These are phyloP conservation scores for Leptura quadrifasciata DNA, from an alignment of 2,888 invertebrate species.

Conservation along the genomic window DNA sequence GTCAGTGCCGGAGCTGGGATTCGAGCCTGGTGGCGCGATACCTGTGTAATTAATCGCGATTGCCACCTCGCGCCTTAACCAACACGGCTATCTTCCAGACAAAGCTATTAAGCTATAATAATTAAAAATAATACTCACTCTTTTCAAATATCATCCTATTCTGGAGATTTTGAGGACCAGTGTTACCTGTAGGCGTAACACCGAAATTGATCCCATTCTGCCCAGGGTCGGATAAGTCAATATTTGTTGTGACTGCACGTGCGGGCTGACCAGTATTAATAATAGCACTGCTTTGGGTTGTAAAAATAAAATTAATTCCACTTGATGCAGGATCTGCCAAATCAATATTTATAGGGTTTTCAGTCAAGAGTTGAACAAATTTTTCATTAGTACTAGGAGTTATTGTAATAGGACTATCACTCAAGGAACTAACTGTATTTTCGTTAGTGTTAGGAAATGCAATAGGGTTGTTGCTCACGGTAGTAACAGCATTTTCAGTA, in stretches of 20 bases:
- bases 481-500: not conserved
- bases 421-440: not conserved
- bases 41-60: too few species aligned
- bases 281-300: not conserved
- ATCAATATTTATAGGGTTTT: conserved; percentile 18
- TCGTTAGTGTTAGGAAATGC: not conserved
- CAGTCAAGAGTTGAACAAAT: conserved; percentile 28
- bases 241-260: conserved; percentile 23
- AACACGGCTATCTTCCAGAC: too few species aligned
- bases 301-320: conserved; percentile 31
- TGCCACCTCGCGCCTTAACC: too few species aligned
- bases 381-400: conserved; percentile 26
- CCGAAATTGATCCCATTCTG: conserved; percentile 44
- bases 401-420: not conserved
- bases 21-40: too few species aligned
- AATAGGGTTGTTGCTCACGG: not conserved
- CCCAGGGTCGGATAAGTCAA: conserved; percentile 43
- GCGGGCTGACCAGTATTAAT: not conserved
- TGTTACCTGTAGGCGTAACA: conserved; percentile 15
- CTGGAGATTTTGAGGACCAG: not conserved
- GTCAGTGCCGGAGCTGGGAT: too few species aligned
- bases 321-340: conserved; percentile 14
- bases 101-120: not conserved
- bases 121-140: conserved; percentile 43
- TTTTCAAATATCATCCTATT: conserved; percentile 42